phyloP scores from a whole-genome alignment of 2,113 vertebrate species.

The Labrus mixtus region DNA sequence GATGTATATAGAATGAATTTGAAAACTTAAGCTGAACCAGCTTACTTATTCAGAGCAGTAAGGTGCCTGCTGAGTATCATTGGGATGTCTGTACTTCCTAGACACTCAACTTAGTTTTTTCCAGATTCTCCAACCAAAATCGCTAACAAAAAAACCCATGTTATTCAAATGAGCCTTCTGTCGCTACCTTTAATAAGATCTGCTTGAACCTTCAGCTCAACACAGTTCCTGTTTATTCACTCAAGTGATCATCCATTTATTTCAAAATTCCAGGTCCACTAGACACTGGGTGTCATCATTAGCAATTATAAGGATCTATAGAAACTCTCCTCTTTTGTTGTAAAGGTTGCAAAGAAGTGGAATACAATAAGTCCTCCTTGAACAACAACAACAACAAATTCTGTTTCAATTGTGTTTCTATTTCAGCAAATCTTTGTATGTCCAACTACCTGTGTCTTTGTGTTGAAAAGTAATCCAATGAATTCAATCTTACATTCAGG shows the following conservation, averaged over 20 bases:
- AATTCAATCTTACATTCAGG: slow-evolving; percentile 46
- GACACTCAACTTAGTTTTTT: slow-evolving; percentile 15
- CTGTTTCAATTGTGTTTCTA: slow-evolving; percentile 11
- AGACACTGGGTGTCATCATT: background rate
- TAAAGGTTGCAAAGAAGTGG: background rate
- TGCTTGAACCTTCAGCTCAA: background rate
- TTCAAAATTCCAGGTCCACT: background rate
- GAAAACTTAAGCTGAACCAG: slow-evolving; percentile 12
- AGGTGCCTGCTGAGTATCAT: slow-evolving; percentile 26
- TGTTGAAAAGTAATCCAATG: slow-evolving; percentile 2
- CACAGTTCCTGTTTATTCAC: too few species aligned
- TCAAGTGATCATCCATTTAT: too few species aligned
- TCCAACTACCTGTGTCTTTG: slow-evolving; percentile 11
- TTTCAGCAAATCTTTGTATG: slow-evolving; percentile 7
- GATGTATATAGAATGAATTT: background rate
- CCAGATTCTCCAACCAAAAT: background rate
- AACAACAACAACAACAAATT: slow-evolving; percentile 6
- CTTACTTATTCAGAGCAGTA: slow-evolving; percentile 26
- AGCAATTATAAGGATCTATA: slow-evolving; percentile 16
- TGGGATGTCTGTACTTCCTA: slow-evolving; percentile 12
- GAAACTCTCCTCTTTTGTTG: slow-evolving; percentile 9
- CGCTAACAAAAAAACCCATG: background rate
- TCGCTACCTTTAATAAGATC: slow-evolving; percentile 9
- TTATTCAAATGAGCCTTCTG: slow-evolving; percentile 28
- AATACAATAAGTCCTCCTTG: too few species aligned